Evolutionary conservation across 2,797 vertebrate genomes (phyloP), one percentile per base, ranked within the genome.

Genomic region (Yasuhikotakia modesta): DNA sequence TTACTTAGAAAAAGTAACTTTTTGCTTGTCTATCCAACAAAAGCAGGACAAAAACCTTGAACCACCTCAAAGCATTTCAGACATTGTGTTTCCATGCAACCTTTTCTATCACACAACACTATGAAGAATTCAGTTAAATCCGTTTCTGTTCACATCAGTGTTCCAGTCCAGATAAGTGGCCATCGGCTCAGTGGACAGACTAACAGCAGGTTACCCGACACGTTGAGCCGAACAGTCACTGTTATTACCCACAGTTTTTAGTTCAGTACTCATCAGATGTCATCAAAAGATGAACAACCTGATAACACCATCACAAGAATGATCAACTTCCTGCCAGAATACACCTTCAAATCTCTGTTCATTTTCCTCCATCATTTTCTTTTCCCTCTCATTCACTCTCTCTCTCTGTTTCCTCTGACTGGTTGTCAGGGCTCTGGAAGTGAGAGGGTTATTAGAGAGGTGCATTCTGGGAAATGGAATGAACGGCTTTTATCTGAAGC

Each of bases 201-300:
- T 77, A 70, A 77, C 66, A 70, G 27, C 66, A 19, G 75, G 66
- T 70, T 77, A 43, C 39, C 66, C 70, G 66, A 63, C 75, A 63
- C 64, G 27, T 24, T 48, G 30, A 75, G 61, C 32, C 13, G 30
- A 75, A 64, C 30, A 27, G 53, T 50, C 43, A 50, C 39, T 17
- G 12, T 69, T 35, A 60, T 77, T 69, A 69, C 74, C 74, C 43
- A 69, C 66, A 43, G 66, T 70, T 77, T 67, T 70, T 48, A 50
- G 43, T 52, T 70, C 55, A 69, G 43, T 63, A 52, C 52, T 68
- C 64, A 68, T 76, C 73, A 22, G 64, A 8, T n/a, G n/a, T n/a
- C n/a, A n/a, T n/a, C n/a, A n/a, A n/a, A n/a, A n/a, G n/a, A n/a
- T n/a, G n/a, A n/a, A 77, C 75, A 39, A 24, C 19, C 57, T 70